Evolutionary conservation across 1,140 invertebrate genomes (phyloP), one percentile per base, ranked within the genome.

Genomic region (Telenomus remus): DNA sequence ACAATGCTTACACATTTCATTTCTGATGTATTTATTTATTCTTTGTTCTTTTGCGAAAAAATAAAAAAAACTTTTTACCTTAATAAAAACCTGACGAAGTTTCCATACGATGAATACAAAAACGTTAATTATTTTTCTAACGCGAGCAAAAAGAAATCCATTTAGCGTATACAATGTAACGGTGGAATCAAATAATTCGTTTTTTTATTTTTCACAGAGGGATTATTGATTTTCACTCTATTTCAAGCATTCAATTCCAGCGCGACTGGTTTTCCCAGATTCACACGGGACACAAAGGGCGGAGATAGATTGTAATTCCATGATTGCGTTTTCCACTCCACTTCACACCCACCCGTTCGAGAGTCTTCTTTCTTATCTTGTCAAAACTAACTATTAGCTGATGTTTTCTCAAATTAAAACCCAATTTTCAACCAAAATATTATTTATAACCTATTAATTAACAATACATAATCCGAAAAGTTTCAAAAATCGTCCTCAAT

Each of bases 241-340:
- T 77, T 77, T 77, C 61, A 72, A 71, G 74, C 74, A 71, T 71
- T 77, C 74, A 77, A 77, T 77, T 71, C 66, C 66, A 75, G 74
- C 66, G 66, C 74, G 74, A 77, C 68, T 77, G 66, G 74, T 71
- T 77, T 77, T 68, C 68, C 51, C 74, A 71, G 68, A 77, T 77
- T 77, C 74, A 66, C 74, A 77, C 74, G 56, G 68, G 68, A 72
- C 74, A 77, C 66, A 77, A 71, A 71, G 66, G 66, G 74, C 66
- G 61, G 74, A 77, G 74, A 77, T 77, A 75, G 72, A 75, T 75
- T 75, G 72, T 74, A 74, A 74, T 70, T 76, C 73, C 55, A 63
- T 74, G 71, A 74, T 76, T 70, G 73, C 73, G 73, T 65, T 76
- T 76, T 76, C 65, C 73, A 65, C 61, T 65, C 65, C 65, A 70